phyloP scores from a whole-genome alignment of 2,888 invertebrate species.

The Epicampocera succincta region DNA sequence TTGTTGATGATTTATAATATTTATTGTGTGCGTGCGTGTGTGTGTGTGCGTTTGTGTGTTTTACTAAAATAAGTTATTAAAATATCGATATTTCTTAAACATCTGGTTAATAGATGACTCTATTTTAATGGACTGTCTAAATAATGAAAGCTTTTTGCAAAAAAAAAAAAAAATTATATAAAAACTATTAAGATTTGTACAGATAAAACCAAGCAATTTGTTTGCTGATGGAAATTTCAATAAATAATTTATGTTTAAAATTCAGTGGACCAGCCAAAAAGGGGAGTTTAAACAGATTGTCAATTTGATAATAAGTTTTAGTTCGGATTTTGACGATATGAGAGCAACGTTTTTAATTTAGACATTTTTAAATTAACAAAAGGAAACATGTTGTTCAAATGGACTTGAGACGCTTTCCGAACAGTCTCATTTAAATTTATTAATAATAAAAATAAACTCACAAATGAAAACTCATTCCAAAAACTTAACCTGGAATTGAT shows the following conservation, averaged over 20 bases:
- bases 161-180: background rate
- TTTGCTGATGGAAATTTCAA: slow-evolving; percentile 27
- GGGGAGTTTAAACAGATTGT: background rate
- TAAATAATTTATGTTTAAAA: slow-evolving; percentile 1
- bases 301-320: too few relatives aligned
- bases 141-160: slow-evolving; percentile 25
- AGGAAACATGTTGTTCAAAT: too few relatives aligned
- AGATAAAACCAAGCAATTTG: slow-evolving; percentile 30
- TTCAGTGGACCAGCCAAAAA: background rate
- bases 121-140: slow-evolving; percentile 34
- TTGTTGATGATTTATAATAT: slow-evolving; percentile 28
- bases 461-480: too few relatives aligned
- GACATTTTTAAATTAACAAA: too few relatives aligned
- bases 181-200: slow-evolving; percentile 29
- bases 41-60: slow-evolving; percentile 11
- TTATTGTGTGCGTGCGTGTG: too few relatives aligned
- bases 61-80: slow-evolving; percentile 58
- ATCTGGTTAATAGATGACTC: slow-evolving; percentile 27
- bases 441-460: too few relatives aligned
- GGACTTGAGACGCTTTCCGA: too few relatives aligned
- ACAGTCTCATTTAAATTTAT: too few relatives aligned
- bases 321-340: too few relatives aligned
- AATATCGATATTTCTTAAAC: slow-evolving; percentile 15
- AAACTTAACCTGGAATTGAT: too few relatives aligned
- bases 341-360: too few relatives aligned